Conservation (phyloP, 2,888 invertebrate species). For the Caenorhabditis sinica region DNA sequence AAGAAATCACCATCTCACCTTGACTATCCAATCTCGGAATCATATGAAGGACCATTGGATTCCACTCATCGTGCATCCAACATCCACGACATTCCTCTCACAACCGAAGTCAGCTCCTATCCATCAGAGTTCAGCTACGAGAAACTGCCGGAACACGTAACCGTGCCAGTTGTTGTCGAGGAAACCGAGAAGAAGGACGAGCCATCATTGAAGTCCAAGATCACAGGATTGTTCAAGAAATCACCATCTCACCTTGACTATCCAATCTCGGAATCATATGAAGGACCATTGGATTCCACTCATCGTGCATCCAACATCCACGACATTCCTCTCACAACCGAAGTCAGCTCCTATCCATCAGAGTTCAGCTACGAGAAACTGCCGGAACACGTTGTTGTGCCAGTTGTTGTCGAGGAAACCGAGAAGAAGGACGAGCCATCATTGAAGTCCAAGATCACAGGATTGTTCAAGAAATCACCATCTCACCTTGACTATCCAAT, state of each 20-base stretch:
- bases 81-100: constrained; percentile 61
- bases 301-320: constrained; percentile 50
- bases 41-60: constrained; percentile 69
- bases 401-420: constrained; percentile 44
- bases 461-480: constrained; percentile 69
- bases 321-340: constrained; percentile 49
- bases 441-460: constrained; percentile 55
- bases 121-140: constrained; percentile 50
- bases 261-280: constrained; percentile 57
- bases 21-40: constrained; percentile 68
- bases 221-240: constrained; percentile 59
- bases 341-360: constrained; percentile 58
- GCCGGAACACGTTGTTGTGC: constrained; percentile 45
- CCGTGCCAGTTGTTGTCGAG: constrained; percentile 16
- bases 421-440: constrained; percentile 42
- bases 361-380: constrained; percentile 58
- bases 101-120: constrained; percentile 67
- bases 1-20: constrained; percentile 65
- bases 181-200: constrained; percentile 43
- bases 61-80: constrained; percentile 53
- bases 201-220: constrained; percentile 32
- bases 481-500: constrained; percentile 68
- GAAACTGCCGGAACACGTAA: constrained; percentile 42
- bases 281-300: constrained; percentile 66
- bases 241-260: constrained; percentile 68